A percentile compares a stretch with the other conserved stretches of the same genome.
phyloP scores from a whole-genome alignment of 2,888 invertebrate genomes.

The Epirrita christyi region DNA sequence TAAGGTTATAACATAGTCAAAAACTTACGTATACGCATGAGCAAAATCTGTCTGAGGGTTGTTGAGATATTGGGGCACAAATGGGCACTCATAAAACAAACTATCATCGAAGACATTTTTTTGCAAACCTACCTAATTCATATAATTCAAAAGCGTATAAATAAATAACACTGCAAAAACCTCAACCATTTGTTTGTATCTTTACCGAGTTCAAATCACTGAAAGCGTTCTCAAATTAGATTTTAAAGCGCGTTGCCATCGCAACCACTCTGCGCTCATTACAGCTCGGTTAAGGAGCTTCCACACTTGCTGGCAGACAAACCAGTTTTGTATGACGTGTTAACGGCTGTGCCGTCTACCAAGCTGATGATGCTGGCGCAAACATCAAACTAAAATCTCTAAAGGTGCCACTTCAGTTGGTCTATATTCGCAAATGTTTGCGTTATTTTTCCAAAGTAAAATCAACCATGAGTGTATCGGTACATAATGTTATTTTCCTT shows the following conservation, averaged over 20 bases:
- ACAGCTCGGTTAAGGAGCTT: constrained; percentile 40
- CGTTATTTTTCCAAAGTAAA: no score
- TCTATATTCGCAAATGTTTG: no score
- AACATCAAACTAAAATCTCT: background rate
- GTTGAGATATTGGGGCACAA: no score
- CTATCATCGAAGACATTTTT: no score
- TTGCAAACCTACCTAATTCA: background rate
- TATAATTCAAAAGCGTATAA: background rate
- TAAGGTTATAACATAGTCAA: no score
- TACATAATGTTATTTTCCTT: no score
- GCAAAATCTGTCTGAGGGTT: no score
- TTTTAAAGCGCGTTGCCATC: constrained; percentile 46
- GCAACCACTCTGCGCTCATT: constrained; percentile 51
- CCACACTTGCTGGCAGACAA: background rate
- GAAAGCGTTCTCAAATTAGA: constrained; percentile 50
- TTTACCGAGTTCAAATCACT: constrained; percentile 39
- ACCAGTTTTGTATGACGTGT: background rate
- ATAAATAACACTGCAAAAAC: background rate
- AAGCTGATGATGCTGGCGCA: background rate
- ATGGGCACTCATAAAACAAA: no score
- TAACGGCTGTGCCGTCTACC: no score
- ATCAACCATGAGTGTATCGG: no score
- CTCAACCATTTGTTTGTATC: constrained; percentile 11
- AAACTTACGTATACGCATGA: no score
- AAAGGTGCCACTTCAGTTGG: no score